Base-by-base conservation (phyloP, 2,888 invertebrate genomes). In the Subacronicta megacephala region DNA sequence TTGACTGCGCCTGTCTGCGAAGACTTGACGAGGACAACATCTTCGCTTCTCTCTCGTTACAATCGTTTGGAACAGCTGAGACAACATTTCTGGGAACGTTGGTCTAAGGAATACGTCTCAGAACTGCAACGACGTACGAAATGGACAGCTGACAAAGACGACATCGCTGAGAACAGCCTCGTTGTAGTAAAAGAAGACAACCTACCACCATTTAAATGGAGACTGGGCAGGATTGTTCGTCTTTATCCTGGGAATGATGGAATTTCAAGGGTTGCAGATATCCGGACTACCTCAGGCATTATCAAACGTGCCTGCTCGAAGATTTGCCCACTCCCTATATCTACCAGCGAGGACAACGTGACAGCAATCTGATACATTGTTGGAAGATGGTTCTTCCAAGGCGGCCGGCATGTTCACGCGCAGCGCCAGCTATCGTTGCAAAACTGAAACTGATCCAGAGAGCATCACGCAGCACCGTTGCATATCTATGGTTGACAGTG, bases 241-340 rank as follows among this genome's bases (percentile, higher is more conserved):
- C n/a, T 53, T 1, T 38, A 38, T 31, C 42, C 52, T 1, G 52
- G 52, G n/a, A 7, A 7, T 1, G 52, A 53, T 33, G 52, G 44
- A 4, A 13, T 53, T 1, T 15, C 44, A 2, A 29, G 52, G 3
- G 44, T 53, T 3, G 38, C 37, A 17, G 33, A 38, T 1, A 33
- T 33, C 0, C 40, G 40, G 7, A 47, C 47, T 23, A n/a, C 46
- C 3, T 4, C 16, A 2, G 37, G 46, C 37, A 13, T 1, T 12
- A 26, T 38, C 12, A 16, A 26, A n/a, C 36, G 37, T 7, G 26
- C 47, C 6, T 47, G 37, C 7, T 37, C 47, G 10, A 47, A 47
- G 10, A 38, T 47, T 17, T 37, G 47, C 47, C 37, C 29, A 37
- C n/a, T 37, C n/a, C 29, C 3, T 10, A 3, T 26, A 9, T 16